Evolutionary conservation across 92 coral and sea anemone genomes (phyloP), one percentile per base, ranked within the genome.

Genomic region (Epizoanthus scotinus): DNA sequence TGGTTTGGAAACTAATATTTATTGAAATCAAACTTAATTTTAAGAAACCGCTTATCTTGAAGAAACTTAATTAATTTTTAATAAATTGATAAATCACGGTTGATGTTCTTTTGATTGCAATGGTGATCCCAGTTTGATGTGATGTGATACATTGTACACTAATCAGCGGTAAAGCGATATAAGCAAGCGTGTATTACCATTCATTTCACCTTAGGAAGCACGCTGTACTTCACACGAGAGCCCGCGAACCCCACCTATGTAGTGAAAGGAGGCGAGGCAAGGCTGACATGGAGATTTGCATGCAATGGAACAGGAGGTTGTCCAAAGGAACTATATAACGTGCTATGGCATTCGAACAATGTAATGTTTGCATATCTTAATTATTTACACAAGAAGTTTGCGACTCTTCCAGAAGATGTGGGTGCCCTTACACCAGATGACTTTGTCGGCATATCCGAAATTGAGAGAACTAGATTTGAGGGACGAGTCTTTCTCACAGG

Each of bases 401-500:
- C 1, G 25, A 56, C 17, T 56, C 24, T 56, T 18, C 62, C 62
- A 18, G 24, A 13, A 2, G 0, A 17, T 56, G 24, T 19, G 0
- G 62, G 62, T 18, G 21, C 20, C 3, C 1, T 56, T 56, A 17
- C 6, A 6, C 62, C 62, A 18, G 27, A 27, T 19, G 2, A 22
- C 4, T 31, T 5, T 42, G 14, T 0, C 0, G 5, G 20, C 54
- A 9, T 18, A 7, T n/a, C 54, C 2, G 53, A 68, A 3, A 6
- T 3, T 0, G 26, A 68, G 21, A 68, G 73, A 52, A 18, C 24
- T 17, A 25, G 73, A 21, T 34, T 5, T 18, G 0, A 8, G 3
- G 73, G 73, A 19, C 56, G 73, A 68, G 73, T 68, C 3, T 38
- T 12, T 5, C n/a, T 68, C 13, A 20, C 57, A 68, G 49, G 55